These are phyloP conservation scores for Symphodus melops DNA, from an alignment of 2,113 vertebrate species.

Conservation along the genomic window DNA sequence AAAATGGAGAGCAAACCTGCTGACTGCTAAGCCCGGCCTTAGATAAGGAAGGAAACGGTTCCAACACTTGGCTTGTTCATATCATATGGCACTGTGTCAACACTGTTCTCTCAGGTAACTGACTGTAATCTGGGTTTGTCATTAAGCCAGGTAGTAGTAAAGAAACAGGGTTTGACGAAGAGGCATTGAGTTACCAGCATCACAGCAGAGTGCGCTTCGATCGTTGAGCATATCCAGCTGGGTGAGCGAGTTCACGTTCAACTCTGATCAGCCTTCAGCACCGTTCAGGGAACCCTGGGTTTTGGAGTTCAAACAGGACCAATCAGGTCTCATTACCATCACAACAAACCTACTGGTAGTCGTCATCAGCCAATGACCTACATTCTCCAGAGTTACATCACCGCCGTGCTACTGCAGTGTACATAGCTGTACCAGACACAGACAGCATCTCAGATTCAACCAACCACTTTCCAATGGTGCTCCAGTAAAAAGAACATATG, in stretches of 20 bases:
- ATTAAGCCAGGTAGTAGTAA: slow-evolving; percentile 22
- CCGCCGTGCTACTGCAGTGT: slow-evolving; percentile 70
- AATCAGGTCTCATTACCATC: slow-evolving; percentile 78
- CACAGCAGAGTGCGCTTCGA: slow-evolving; percentile 42
- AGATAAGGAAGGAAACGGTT: slow-evolving; percentile 41
- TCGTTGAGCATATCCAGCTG: slow-evolving; percentile 36
- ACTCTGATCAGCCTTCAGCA: slow-evolving; percentile 56
- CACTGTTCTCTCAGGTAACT: slow-evolving; percentile 79
- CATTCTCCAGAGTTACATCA: slow-evolving; percentile 76
- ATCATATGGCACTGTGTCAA: slow-evolving; percentile 41
- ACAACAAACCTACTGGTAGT: slow-evolving; percentile 62
- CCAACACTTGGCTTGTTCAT: slow-evolving; percentile 38
- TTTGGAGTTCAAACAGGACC: slow-evolving; percentile 70
- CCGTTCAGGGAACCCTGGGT: slow-evolving; percentile 75
- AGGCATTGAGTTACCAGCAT: slow-evolving; percentile 19
- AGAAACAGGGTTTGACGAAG: slow-evolving; percentile 20
- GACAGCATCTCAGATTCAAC: slow-evolving; percentile 62
- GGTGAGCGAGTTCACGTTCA: slow-evolving; percentile 56
- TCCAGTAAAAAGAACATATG: slow-evolving; percentile 37
- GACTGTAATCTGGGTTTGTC: slow-evolving; percentile 56
- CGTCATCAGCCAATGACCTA: slow-evolving; percentile 74
- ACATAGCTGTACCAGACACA: slow-evolving; percentile 61
- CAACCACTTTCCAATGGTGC: slow-evolving; percentile 71
- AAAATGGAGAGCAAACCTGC: slow-evolving; percentile 40
- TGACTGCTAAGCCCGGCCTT: slow-evolving; percentile 56